Conservation (phyloP, 2,113 vertebrate genomes). For the Triplophysa tibetana region DNA sequence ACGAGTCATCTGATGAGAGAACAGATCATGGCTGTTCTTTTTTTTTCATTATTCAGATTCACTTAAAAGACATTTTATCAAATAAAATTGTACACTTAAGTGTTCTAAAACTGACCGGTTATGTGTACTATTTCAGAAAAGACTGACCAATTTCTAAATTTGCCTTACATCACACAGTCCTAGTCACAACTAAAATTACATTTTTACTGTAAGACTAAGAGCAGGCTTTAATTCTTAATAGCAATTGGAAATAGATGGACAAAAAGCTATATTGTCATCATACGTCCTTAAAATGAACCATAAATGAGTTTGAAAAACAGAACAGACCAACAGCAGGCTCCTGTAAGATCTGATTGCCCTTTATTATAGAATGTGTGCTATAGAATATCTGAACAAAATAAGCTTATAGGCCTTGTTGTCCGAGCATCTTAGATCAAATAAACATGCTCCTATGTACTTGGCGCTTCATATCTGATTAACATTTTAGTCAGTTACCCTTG, state of each 20-base stretch:
- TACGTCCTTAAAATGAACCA: neutral
- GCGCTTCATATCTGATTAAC: neutral
- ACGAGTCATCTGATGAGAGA: neutral
- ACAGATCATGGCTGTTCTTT: conserved; percentile 2
- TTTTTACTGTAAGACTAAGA: neutral
- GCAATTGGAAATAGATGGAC: neutral
- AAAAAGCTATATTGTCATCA: neutral
- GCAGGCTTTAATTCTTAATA: neutral
- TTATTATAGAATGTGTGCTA: neutral
- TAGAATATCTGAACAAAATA: conserved; percentile 3
- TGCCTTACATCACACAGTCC: too few species aligned
- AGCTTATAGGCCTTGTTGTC: conserved; percentile 11
- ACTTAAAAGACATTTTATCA: neutral
- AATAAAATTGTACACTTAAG: too few species aligned
- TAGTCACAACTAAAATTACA: too few species aligned
- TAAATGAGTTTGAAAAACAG: neutral
- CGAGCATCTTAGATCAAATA: conserved; percentile 5
- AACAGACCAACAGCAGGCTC: neutral
- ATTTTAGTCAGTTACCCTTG: too few species aligned
- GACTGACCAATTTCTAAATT: too few species aligned
- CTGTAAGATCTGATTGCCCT: neutral
- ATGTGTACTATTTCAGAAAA: too few species aligned
- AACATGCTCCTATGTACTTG: neutral
- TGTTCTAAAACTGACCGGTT: too few species aligned
- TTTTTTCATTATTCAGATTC: neutral